Evolutionary conservation across 2,888 invertebrate genomes (phyloP).

Genomic region (Nephrotoma appendiculata): DNA sequence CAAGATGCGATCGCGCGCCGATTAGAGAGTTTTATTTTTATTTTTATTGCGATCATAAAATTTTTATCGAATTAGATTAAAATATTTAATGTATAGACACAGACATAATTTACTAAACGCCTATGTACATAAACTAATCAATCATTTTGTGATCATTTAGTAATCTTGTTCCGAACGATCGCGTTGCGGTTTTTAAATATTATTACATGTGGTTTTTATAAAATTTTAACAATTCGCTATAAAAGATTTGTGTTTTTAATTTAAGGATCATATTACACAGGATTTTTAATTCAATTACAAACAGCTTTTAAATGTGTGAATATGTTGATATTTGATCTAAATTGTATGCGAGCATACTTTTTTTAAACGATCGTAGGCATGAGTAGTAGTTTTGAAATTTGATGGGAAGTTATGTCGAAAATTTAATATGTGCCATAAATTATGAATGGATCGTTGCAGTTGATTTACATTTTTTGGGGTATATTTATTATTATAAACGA

Average conservation of each 20-base stretch:
- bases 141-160: too few species aligned
- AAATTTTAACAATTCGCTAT: not conserved
- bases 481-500: not conserved
- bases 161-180: too few species aligned
- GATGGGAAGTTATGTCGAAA: not conserved
- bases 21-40: too few species aligned
- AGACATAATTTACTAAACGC: too few species aligned
- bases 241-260: not conserved
- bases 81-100: too few species aligned
- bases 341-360: not conserved
- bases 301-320: not conserved
- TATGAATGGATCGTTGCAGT: not conserved
- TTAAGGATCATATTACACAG: not conserved
- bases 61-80: too few species aligned
- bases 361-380: not conserved
- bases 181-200: not conserved
- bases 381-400: not conserved
- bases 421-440: not conserved
- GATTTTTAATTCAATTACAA: not conserved
- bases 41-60: too few species aligned
- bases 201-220: not conserved
- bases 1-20: too few species aligned
- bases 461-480: not conserved
- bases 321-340: not conserved
- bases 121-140: too few species aligned